Evolutionary conservation across 2,797 vertebrate genomes (phyloP), one percentile per base, ranked within the genome.

Genomic region (Poecilia velifera): DNA sequence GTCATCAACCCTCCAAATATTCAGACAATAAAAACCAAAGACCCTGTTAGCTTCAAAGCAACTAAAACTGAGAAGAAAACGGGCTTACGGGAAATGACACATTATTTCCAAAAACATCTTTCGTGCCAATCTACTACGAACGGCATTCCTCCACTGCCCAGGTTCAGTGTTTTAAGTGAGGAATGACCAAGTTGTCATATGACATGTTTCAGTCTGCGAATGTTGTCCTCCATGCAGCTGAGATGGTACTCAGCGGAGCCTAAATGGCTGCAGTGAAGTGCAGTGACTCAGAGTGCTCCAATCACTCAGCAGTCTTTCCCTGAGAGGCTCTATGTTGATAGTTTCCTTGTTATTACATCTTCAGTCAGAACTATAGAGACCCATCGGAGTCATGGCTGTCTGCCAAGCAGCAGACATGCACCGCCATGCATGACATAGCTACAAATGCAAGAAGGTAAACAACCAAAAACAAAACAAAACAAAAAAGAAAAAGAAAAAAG

Each of bases 201-300:
- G 76, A 77, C 41, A 47, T 12, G 72, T 81, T 66, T 68, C 28
- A 72, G 78, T 82, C 78, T 57, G 78, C 64, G 77, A 36, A 46
- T 51, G 64, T 82, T 53, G 53, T 76, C 84, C 73, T 86, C 77
- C n/a, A 62, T 86, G 85, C 91, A 84, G 14, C 89, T 82, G 80
- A 86, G 75, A 88, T 87, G 83, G 87, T 88, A 92, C 86, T 92
- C 90, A 84, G 86, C 84, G 76, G 86, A 93, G 91, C 91, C 91
- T 92, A 92, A 93, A 95, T 91, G 91, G 85, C 85, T 82, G 78
- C 86, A 90, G 94, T 93, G 94, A 95, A 94, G 91, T 93, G 94
- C 90, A 89, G 89, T 94, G 96, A 97, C 94, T 95, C 95, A 87
- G 94, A 95, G 92, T 92, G 93, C 94, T 95, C 93, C 92, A 96